A percentile compares a stretch with the other conserved stretches of the same genome.
These are phyloP conservation scores for Macrophya annulata DNA, from an alignment of 2,888 invertebrate species.

Conservation along the genomic window DNA sequence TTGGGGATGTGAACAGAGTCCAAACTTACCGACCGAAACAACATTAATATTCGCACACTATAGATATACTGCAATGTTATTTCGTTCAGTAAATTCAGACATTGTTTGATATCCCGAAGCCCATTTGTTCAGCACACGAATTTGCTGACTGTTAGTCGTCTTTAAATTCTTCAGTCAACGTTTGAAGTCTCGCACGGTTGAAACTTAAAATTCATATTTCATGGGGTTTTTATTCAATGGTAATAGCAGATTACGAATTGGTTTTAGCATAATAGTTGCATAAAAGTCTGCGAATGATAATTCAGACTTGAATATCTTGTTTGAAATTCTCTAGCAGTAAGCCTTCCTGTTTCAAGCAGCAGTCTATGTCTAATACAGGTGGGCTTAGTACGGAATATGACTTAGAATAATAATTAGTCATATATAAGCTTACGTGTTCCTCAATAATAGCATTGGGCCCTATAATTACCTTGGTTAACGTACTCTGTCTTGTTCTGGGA, in stretches of 20 bases:
- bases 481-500: conserved; percentile 54
- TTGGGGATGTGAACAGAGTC: too few relatives aligned
- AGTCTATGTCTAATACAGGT: conserved; percentile 56
- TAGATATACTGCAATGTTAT: too few relatives aligned
- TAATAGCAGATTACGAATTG: neutral
- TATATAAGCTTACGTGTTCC: conserved; percentile 50
- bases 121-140: too few relatives aligned
- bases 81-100: too few relatives aligned
- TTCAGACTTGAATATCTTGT: neutral
- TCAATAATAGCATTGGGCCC: conserved; percentile 50
- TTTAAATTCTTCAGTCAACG: too few relatives aligned
- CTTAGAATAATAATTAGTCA: conserved; percentile 53
- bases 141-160: too few relatives aligned
- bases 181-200: too few relatives aligned
- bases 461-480: conserved; percentile 52
- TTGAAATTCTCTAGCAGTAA: conserved; percentile 48
- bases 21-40: too few relatives aligned
- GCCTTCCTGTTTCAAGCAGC: conserved; percentile 49
- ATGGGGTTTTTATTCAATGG: too few relatives aligned
- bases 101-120: too few relatives aligned
- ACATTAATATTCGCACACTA: too few relatives aligned
- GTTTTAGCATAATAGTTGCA: neutral
- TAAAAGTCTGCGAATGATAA: conserved; percentile 1
- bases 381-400: conserved; percentile 55
- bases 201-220: too few relatives aligned